These are phyloP conservation scores for Piscicola geometra DNA, from an alignment of 2,888 invertebrate genomes.

Conservation along the genomic window DNA sequence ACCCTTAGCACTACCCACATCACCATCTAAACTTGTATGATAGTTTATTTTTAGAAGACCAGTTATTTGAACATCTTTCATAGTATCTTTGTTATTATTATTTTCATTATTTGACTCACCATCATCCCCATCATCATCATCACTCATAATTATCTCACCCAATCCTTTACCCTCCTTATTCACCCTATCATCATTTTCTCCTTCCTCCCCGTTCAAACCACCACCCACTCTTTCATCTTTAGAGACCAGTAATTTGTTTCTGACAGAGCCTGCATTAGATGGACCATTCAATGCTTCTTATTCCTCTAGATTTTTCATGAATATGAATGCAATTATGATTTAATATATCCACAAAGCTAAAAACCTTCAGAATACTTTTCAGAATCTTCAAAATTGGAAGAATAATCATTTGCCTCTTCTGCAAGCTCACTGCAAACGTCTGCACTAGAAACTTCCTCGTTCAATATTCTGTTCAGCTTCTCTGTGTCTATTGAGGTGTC, in stretches of 20 bases:
- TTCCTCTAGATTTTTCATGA: too few species aligned
- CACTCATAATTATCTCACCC: too few species aligned
- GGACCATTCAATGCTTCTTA: too few species aligned
- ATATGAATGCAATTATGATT: too few species aligned
- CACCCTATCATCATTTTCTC: too few species aligned
- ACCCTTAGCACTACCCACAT: neutral
- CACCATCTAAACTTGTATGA: neutral
- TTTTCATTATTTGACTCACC: neutral
- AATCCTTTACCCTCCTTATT: too few species aligned
- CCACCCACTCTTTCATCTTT: too few species aligned
- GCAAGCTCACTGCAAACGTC: neutral
- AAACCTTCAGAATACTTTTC: neutral
- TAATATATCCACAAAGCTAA: too few species aligned
- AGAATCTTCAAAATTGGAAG: neutral
- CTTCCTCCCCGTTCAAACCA: too few species aligned
- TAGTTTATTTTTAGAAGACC: neutral
- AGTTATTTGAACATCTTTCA: neutral
- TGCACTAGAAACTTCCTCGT: neutral
- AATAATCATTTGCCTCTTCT: neutral
- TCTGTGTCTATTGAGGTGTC: conserved; percentile 9
- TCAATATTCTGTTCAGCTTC: neutral
- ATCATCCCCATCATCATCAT: too few species aligned
- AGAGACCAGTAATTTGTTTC: too few species aligned
- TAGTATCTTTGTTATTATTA: neutral
- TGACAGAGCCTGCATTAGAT: too few species aligned